These are phyloP conservation scores for Leptoclinus maculatus DNA, from an alignment of 2,797 vertebrate species.

Conservation along the genomic window DNA sequence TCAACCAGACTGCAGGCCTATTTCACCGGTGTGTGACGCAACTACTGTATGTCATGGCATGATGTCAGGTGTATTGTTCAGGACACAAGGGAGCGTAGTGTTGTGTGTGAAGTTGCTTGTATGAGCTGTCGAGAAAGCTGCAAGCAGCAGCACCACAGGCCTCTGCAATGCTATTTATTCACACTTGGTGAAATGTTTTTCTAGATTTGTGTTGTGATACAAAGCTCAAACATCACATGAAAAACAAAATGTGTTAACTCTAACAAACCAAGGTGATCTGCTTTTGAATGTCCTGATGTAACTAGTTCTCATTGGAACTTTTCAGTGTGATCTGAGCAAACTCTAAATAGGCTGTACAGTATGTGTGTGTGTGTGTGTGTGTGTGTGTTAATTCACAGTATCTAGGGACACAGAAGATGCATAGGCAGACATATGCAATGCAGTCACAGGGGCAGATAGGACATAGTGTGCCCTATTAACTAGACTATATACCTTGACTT, in stretches of 20 bases:
- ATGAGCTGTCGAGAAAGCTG: too few relatives aligned
- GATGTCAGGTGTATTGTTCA: too few relatives aligned
- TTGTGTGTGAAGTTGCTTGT: too few relatives aligned
- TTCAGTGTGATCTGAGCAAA: background rate
- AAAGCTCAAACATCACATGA: background rate
- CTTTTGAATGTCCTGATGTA: background rate
- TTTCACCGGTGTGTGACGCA: too few relatives aligned
- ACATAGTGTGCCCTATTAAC: constrained; percentile 35
- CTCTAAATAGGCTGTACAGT: background rate
- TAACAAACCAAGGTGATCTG: background rate
- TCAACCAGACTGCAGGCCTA: background rate
- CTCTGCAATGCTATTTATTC: background rate
- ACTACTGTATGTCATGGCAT: too few relatives aligned
- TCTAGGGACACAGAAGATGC: constrained; percentile 13
- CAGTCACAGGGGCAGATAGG: constrained; percentile 19
- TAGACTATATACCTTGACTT: background rate
- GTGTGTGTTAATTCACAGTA: background rate
- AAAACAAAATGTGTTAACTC: background rate
- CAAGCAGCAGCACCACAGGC: too few relatives aligned
- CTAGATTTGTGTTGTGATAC: background rate
- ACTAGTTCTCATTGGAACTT: background rate
- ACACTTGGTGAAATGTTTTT: background rate
- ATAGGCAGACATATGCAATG: constrained; percentile 22
- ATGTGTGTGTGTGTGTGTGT: background rate
- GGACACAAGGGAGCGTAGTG: too few relatives aligned